phyloP scores from a whole-genome alignment of 2,888 invertebrate species.

The Laspeyria flexula region DNA sequence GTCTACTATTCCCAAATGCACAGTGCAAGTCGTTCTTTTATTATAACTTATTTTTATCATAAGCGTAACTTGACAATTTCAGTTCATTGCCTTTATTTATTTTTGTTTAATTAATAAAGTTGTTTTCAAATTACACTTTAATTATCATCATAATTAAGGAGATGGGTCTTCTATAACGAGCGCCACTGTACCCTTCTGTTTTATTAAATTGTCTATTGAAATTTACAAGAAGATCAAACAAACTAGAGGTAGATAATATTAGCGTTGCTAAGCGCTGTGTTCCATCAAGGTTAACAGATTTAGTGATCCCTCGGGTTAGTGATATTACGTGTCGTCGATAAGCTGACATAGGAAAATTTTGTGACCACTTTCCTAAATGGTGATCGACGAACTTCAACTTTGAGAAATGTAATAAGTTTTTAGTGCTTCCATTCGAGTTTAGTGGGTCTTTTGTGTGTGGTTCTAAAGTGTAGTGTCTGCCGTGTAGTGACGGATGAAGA shows the following conservation, averaged over 20 bases:
- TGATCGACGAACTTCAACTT: conserved; percentile 3
- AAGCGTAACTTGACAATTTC: too few relatives aligned
- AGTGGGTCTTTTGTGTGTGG: not conserved
- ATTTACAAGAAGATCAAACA: conserved; percentile 16
- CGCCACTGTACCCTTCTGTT: too few relatives aligned
- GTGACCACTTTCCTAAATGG: conserved; percentile 12
- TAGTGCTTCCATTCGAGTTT: not conserved
- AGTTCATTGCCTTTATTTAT: too few relatives aligned
- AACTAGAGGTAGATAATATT: conserved; percentile 20
- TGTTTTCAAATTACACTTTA: too few relatives aligned
- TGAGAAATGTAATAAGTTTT: not conserved
- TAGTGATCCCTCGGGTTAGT: conserved; percentile 38
- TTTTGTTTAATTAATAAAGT: too few relatives aligned
- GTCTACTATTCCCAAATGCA: too few relatives aligned
- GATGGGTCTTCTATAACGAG: too few relatives aligned
- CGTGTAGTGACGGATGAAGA: not conserved
- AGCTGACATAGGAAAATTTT: conserved; percentile 18
- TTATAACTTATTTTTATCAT: too few relatives aligned
- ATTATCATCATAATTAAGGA: too few relatives aligned
- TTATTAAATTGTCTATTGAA: not conserved
- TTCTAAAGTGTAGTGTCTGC: not conserved
- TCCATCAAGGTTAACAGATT: conserved; percentile 47
- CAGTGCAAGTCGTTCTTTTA: too few relatives aligned
- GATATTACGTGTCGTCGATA: conserved; percentile 32
- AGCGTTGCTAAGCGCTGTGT: conserved; percentile 28